Base-by-base conservation (phyloP, 2,888 invertebrate species). In the Eupithecia abbreviata region DNA sequence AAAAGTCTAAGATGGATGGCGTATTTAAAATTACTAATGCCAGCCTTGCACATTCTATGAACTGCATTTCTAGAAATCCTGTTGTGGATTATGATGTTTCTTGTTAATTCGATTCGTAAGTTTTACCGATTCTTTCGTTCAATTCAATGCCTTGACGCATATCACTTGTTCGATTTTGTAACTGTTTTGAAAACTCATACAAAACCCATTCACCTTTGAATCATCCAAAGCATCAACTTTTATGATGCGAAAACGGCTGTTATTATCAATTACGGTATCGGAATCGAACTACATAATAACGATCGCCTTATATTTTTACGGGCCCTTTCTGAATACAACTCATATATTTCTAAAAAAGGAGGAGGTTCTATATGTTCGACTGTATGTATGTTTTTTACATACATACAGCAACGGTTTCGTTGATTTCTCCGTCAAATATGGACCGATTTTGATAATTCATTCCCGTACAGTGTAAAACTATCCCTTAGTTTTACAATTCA, bases 181-280 rank as follows among this genome's bases (percentile, higher is more conserved):
- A 62, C 18, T 15, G 18, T 47, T 71, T 55, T 51, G 18, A 5
- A 58, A 58, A 58, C 55, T 18, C 55, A 15, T 51, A n/a, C n/a
- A 51, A 51, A 71, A 65, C 71, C 51, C 51, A 55, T 77, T 49
- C 62, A 30, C 71, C 42, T 73, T 65, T 4, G 68, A 73, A 76
- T 62, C 62, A 75, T 76, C 72, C 55, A 41, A 77, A 62, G 67
- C 69, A 76, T 74, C 67, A 75, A 74, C 47, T 66, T 79, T 77
- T 77, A 78, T 75, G 70, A 71, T 65, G 67, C 66, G 47, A 77
- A 73, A 73, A 62, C 68, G 65, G 74, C 75, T 70, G 71, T 74
- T 72, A 78, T 71, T 73, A 76, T 75, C 75, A 74, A 78, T 78
- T 74, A 74, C 65, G 55, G 62, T 68, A 75, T 71, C 71, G 75